These are phyloP conservation scores for Tricholaema leucomelas DNA, from an alignment of 2,113 vertebrate species.

Conservation along the genomic window DNA sequence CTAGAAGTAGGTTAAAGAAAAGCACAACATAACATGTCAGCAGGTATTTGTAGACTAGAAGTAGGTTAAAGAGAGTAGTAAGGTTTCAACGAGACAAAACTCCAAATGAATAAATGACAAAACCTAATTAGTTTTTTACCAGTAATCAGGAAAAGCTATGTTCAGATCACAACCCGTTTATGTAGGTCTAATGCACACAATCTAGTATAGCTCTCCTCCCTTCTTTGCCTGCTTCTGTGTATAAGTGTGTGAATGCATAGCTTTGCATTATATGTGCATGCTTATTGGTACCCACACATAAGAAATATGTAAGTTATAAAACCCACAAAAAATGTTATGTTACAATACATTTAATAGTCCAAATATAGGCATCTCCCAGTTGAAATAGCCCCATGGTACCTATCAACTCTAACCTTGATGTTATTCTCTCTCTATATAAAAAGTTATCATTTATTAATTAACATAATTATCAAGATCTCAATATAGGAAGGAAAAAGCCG, in stretches of 20 bases:
- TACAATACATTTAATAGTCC: conserved; percentile 21
- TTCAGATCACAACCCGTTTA: conserved; percentile 60
- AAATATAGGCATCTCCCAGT: conserved; percentile 48
- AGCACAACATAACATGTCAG: conserved; percentile 76
- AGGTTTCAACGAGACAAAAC: conserved; percentile 74
- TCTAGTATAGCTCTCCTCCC: neutral
- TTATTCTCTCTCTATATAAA: conserved; percentile 39
- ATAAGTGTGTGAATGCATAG: neutral
- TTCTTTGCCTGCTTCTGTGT: neutral
- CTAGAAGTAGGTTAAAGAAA: conserved; percentile 76
- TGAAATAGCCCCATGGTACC: conserved; percentile 29
- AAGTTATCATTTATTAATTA: conserved; percentile 70
- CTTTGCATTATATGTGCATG: neutral
- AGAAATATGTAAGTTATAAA: conserved; percentile 37
- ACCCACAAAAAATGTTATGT: neutral
- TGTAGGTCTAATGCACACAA: conserved; percentile 3
- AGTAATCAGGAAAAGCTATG: conserved; percentile 69
- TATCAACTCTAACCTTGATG: conserved; percentile 2
- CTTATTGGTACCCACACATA: neutral
- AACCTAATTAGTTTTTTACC: conserved; percentile 74
- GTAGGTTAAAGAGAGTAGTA: conserved; percentile 75
- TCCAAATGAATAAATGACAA: conserved; percentile 74
- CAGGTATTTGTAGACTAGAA: conserved; percentile 72
- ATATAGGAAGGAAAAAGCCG: conserved; percentile 41
- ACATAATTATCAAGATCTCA: conserved; percentile 53